These are phyloP conservation scores for Brachypteracias leptosomus DNA, from an alignment of 2,113 vertebrate genomes.

Conservation along the genomic window DNA sequence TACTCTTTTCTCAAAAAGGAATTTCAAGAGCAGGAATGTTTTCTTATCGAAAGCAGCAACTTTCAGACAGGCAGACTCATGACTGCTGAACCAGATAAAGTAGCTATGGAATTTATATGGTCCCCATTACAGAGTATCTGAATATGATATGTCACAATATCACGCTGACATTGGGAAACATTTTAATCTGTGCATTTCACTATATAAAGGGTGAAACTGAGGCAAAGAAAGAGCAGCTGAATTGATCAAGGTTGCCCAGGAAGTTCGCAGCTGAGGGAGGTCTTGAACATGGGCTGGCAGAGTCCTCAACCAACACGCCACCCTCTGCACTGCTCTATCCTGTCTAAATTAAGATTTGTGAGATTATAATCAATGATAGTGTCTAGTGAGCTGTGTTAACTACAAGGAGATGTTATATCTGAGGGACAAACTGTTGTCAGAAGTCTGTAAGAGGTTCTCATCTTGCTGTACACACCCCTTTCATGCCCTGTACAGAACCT, in stretches of 20 bases:
- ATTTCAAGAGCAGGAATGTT: conserved; percentile 37
- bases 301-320: background rate
- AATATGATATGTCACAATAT: conserved; percentile 32
- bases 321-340: background rate
- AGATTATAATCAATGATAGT: background rate
- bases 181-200: background rate
- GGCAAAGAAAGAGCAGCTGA: background rate
- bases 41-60: conserved; percentile 27
- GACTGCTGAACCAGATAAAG: conserved; percentile 56
- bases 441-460: background rate
- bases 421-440: background rate
- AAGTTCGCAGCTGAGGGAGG: background rate
- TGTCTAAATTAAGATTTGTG: background rate
- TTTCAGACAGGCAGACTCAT: conserved; percentile 45
- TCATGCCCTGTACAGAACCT: rapidly evolving
- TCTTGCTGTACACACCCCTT: rapidly evolving
- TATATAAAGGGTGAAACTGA: background rate
- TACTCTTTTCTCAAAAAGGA: background rate
- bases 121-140: background rate
- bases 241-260: background rate
- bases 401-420: background rate
- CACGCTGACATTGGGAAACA: background rate
- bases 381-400: background rate
- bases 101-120: conserved; percentile 54
- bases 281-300: background rate